These are phyloP conservation scores for Paramormyrops hopkinsi DNA, from an alignment of 2,797 vertebrate species.

Conservation along the genomic window DNA sequence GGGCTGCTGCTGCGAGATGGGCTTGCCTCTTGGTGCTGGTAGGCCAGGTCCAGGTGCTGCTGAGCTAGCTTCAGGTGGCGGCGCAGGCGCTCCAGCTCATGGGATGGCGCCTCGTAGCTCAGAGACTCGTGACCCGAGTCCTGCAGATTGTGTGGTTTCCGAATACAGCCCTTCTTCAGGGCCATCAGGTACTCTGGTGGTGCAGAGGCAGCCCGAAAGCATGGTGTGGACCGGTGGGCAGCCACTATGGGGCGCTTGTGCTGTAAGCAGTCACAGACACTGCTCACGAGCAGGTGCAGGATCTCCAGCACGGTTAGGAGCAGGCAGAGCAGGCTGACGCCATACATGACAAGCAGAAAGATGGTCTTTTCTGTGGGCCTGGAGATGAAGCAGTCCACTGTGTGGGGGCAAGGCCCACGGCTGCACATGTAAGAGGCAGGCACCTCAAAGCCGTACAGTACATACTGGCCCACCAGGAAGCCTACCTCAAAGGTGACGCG, in stretches of 20 bases:
- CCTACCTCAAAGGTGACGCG: slow-evolving; percentile 66
- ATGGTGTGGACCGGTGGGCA: slow-evolving; percentile 46
- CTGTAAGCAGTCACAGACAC: slow-evolving; percentile 70
- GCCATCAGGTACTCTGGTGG: slow-evolving; percentile 80
- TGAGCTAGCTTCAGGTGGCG: slow-evolving; percentile 77
- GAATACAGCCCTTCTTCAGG: slow-evolving; percentile 63
- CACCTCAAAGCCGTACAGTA: slow-evolving; percentile 77
- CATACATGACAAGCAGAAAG: slow-evolving; percentile 85
- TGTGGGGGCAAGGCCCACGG: slow-evolving; percentile 74
- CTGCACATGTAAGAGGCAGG: slow-evolving; percentile 70
- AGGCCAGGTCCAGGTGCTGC: slow-evolving; percentile 76
- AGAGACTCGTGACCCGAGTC: slow-evolving; percentile 59
- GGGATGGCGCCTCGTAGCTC: slow-evolving; percentile 46
- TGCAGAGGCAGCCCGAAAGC: slow-evolving; percentile 63
- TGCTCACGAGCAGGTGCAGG: slow-evolving; percentile 75
- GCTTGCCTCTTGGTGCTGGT: slow-evolving; percentile 62
- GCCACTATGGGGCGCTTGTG: not conserved
- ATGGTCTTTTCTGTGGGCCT: slow-evolving; percentile 84
- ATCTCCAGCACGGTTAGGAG: slow-evolving; percentile 79
- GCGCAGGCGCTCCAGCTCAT: slow-evolving; percentile 67
- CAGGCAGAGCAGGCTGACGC: slow-evolving; percentile 75
- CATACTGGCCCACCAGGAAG: slow-evolving; percentile 79
- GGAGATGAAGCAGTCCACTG: slow-evolving; percentile 81
- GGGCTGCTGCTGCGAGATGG: slow-evolving; percentile 74
- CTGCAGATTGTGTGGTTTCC: slow-evolving; percentile 50